phyloP scores from a whole-genome alignment of 2,113 vertebrate genomes.

The Eulemur macaco region DNA sequence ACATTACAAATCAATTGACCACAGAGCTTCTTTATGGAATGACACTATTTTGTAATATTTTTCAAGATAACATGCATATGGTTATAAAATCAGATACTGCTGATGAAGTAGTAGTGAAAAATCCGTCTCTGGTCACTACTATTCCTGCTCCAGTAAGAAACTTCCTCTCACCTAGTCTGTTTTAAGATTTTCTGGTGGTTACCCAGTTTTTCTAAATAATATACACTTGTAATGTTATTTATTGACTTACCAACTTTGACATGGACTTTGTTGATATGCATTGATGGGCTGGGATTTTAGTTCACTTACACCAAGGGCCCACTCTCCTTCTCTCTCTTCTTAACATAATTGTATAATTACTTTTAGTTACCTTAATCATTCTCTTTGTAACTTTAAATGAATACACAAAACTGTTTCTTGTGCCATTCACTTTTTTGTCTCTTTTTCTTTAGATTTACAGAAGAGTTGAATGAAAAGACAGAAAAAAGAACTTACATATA shows the following conservation, averaged over 20 bases:
- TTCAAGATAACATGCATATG: neutral
- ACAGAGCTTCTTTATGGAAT: neutral
- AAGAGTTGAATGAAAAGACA: neutral
- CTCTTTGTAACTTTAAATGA: neutral
- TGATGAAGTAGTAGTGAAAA: neutral
- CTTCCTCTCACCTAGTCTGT: neutral
- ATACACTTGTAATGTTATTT: neutral
- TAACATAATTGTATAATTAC: neutral
- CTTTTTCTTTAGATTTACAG: neutral
- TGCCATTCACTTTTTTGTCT: neutral
- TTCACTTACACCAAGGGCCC: neutral
- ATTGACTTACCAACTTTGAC: neutral
- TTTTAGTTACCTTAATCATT: neutral
- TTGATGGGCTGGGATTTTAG: neutral
- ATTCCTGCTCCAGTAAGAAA: neutral
- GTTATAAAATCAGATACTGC: neutral
- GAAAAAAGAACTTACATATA: neutral
- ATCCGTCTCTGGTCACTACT: neutral
- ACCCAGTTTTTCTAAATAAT: neutral
- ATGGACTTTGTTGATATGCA: neutral
- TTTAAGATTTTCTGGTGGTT: neutral
- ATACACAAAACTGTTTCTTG: neutral
- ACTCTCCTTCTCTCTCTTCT: neutral
- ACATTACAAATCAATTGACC: neutral
- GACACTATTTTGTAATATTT: slow-evolving; percentile 3